Conservation (phyloP, 1,140 invertebrate genomes). For the Monomorium pharaonis region DNA sequence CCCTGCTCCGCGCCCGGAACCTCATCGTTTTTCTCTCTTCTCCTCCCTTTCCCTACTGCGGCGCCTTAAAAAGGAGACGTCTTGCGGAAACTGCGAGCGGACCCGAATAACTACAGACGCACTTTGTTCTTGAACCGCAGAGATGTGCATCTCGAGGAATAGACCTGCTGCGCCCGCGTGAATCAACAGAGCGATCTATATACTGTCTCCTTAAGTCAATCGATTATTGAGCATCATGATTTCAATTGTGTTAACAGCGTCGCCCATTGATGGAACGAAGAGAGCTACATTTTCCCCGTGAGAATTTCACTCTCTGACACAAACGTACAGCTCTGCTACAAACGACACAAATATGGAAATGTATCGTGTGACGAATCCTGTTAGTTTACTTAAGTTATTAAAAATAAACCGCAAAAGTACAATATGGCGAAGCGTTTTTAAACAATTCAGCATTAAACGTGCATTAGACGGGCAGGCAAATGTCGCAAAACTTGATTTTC, state of each 20-base stretch:
- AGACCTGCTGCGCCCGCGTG: slow-evolving; percentile 71
- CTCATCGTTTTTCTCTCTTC: slow-evolving; percentile 8
- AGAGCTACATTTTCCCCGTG: neutral
- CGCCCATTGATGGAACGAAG: neutral
- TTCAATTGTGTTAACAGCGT: neutral
- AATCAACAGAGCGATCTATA: slow-evolving; percentile 72
- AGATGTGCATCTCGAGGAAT: slow-evolving; percentile 68
- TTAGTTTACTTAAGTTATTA: neutral
- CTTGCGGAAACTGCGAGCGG: neutral
- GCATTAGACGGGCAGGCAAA: neutral
- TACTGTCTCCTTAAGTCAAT: slow-evolving; percentile 68
- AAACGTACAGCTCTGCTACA: too few species aligned
- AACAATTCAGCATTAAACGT: neutral
- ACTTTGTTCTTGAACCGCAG: slow-evolving; percentile 12
- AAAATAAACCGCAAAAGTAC: neutral
- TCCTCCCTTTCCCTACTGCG: neutral
- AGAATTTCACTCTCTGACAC: neutral
- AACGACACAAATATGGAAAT: neutral
- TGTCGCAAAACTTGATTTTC: neutral
- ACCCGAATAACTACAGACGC: slow-evolving; percentile 9
- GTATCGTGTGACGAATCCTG: too few species aligned
- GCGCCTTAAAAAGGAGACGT: neutral
- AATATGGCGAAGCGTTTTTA: neutral
- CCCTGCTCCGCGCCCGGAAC: slow-evolving; percentile 9
- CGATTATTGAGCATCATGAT: slow-evolving; percentile 12